Conservation (phyloP, 2,888 invertebrate species). For the Gnatocerus cornutus region DNA sequence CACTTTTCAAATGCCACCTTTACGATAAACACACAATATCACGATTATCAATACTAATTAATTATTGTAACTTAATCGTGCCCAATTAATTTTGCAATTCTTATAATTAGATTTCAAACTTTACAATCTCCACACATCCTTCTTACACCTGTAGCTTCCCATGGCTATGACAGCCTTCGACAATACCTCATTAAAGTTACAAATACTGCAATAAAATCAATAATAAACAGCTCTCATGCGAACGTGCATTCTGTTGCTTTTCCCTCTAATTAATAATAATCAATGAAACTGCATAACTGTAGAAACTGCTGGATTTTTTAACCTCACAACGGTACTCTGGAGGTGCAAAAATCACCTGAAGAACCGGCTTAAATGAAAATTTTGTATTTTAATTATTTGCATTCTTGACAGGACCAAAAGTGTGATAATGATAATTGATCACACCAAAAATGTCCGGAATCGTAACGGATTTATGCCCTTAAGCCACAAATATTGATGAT, state of each 20-base stretch:
- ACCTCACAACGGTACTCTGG: background rate
- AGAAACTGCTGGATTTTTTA: background rate
- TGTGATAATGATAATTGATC: too few relatives aligned
- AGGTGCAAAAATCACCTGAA: slow-evolving; percentile 2
- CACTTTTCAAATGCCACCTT: too few relatives aligned
- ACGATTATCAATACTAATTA: too few relatives aligned
- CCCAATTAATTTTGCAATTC: too few relatives aligned
- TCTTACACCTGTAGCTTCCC: too few relatives aligned
- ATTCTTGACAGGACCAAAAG: background rate
- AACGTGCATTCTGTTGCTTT: background rate
- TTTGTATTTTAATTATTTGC: background rate
- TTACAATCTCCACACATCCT: too few relatives aligned
- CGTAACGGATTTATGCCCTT: slow-evolving; percentile 12
- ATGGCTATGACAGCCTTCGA: background rate
- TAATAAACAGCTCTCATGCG: background rate
- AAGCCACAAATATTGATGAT: slow-evolving; percentile 15
- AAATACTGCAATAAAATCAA: background rate
- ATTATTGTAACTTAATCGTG: too few relatives aligned
- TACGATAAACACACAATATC: too few relatives aligned
- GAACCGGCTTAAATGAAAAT: background rate
- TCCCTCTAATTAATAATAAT: background rate
- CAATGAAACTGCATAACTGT: background rate
- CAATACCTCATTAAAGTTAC: background rate
- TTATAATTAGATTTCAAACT: too few relatives aligned
- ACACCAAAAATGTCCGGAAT: too few relatives aligned